Evolutionary conservation across 2,797 vertebrate species (phyloP), one percentile per base, ranked within the genome.

Genomic region (Dallia pectoralis): DNA sequence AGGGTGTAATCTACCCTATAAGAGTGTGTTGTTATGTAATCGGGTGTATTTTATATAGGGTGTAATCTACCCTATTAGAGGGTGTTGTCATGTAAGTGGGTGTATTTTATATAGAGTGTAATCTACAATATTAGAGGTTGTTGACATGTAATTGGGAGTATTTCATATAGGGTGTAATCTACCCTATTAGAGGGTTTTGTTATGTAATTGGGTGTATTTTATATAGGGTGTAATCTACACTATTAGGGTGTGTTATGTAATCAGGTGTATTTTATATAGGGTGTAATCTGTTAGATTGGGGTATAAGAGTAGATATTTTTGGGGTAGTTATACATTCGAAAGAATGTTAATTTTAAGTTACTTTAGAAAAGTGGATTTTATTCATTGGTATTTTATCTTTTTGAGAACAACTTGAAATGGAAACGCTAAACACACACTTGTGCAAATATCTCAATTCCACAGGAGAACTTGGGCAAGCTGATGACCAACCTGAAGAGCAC

Each of bases 401-500:
- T 22, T 22, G 18, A 25, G 14, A 22, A 25, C 25, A n/a, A 3
- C n/a, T 56, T 56, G n/a, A 25, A 56, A 56, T 25, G 0, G 22
- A 53, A 53, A 7, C 11, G 51, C 22, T 22, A 53, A 53, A 53
- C 51, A 22, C 2, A 25, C 11, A n/a, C 12, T 56, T 56, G n/a
- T 56, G 22, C 25, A 56, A 11, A 22, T 7, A 56, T 53, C n/a
- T 53, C 51, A 53, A 78, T 78, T 62, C 80, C 70, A 61, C 56
- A 87, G 86, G 85, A 87, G 70, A 89, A 87, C 63, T 79, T 97
- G 74, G 95, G 94, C 69, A 97, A 97, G 83, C 87, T 97, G 84
- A 97, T 97, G 96, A 87, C 93, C 51, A 97, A 97, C 75, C 7
- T 97, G 68, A 93, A 88, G 73, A 95, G 94, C 80, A 97, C 96